A percentile compares a stretch with the other conserved stretches of the same genome.
phyloP scores from a whole-genome alignment of 2,888 invertebrate species.

The Aspidiotus rigidus region DNA sequence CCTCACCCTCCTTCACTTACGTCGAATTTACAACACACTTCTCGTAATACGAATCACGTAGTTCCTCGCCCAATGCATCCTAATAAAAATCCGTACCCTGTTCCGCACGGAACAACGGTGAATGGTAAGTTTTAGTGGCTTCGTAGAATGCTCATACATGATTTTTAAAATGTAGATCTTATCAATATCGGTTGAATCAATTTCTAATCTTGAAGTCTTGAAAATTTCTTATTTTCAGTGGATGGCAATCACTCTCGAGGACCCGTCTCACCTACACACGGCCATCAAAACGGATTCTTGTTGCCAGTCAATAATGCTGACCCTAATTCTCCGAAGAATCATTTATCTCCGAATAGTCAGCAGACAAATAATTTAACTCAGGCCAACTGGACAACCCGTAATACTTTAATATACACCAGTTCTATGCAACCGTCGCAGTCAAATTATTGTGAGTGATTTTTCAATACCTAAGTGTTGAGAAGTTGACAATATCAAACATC shows the following conservation, averaged over 20 bases:
- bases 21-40: background rate
- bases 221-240: background rate
- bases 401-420: constrained; percentile 85
- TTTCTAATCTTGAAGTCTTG: background rate
- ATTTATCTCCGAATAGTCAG: constrained; percentile 19
- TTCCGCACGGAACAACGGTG: background rate
- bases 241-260: background rate
- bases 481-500: background rate
- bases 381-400: constrained; percentile 42
- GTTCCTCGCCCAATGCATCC: background rate
- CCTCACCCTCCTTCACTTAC: background rate
- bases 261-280: background rate
- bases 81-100: background rate
- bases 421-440: constrained; percentile 63
- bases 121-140: background rate
- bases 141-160: too few species aligned
- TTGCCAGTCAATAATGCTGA: constrained; percentile 22
- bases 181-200: background rate
- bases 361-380: constrained; percentile 33
- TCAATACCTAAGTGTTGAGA: too few species aligned
- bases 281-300: constrained; percentile 32
- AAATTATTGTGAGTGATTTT: constrained; percentile 34
- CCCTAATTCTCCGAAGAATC: constrained; percentile 23
- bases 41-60: background rate
- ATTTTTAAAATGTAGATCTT: too few species aligned